Evolutionary conservation across 2,888 invertebrate genomes (phyloP), one percentile per base, ranked within the genome.

Genomic region (Tineola bisselliella): DNA sequence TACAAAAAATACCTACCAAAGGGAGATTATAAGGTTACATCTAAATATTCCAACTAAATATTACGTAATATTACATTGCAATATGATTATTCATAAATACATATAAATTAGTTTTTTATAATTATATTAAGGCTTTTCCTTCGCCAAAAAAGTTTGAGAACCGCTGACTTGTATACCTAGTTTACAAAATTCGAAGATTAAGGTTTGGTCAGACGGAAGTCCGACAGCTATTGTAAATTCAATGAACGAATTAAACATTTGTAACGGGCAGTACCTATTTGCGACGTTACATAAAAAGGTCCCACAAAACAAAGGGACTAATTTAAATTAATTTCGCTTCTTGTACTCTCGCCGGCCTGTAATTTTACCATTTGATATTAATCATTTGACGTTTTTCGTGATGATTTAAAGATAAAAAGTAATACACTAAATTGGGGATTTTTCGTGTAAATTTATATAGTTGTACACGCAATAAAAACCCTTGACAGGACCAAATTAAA

Each of bases 381-480:
- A 52, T 52, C 52, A 52, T n/a, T 54, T 54, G 54, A 25, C 18
- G 54, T 54, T 19, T 54, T 54, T n/a, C 54, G 18, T 54, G 54
- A 54, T 17, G 54, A 54, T 54, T 54, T 25, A 54, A 25, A 25
- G 54, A 54, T 54, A 25, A 54, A 48, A 25, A 17, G 10, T 48
- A 48, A 48, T 17, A 48, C 15, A 48, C 48, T 5, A 48, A 48
- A 48, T 48, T 15, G 15, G 13, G 8, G 10, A 48, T 38, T 38
- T 38, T 10, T 6, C 11, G 38, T 10, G 38, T 38, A n/a, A 12
- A 12, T 38, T 3, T n/a, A 38, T 38, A 12, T 6, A 38, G 38
- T 38, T 12, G n/a, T n/a, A 38, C 38, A 38, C 38, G 38, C 38
- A 38, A 38, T 38, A 10, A 38, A 38, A 38, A 38, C 3, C 3